Percentiles rank a stretch among this genome's conserved stretches.
Evolutionary conservation across 2,888 invertebrate species (phyloP).

Genomic region (Sarcophaga subvicina): DNA sequence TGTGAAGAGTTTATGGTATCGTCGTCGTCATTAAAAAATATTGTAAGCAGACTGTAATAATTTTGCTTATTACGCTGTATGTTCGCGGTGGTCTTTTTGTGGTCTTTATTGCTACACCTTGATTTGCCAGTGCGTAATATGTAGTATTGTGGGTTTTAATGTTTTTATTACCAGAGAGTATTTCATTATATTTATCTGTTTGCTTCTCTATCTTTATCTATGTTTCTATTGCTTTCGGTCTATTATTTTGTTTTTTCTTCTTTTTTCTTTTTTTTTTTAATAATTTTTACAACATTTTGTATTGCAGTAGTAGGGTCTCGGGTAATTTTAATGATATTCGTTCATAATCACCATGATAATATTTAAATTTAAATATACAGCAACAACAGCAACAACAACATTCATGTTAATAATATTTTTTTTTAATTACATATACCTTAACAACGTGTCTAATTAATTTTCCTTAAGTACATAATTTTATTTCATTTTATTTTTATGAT

Average conservation of each 20-base stretch:
- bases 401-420: constrained; percentile 48
- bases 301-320: constrained; percentile 13
- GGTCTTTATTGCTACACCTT: neutral
- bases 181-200: neutral
- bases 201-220: neutral
- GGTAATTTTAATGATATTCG: constrained; percentile 51
- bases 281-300: neutral
- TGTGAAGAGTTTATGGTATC: no score
- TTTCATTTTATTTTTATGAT: constrained; percentile 14
- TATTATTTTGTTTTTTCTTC: neutral
- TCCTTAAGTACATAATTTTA: constrained; percentile 38
- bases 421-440: constrained; percentile 65
- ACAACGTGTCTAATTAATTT: constrained; percentile 62
- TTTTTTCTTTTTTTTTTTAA: neutral
- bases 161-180: neutral
- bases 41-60: neutral
- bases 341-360: constrained; percentile 6
- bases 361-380: neutral
- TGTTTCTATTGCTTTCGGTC: neutral
- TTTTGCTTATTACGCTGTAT: neutral
- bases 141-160: neutral
- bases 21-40: neutral
- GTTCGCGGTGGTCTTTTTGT: neutral
- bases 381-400: neutral
- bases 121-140: neutral